Conservation (phyloP, 1,140 invertebrate genomes). For the Eurosta solidaginis region DNA sequence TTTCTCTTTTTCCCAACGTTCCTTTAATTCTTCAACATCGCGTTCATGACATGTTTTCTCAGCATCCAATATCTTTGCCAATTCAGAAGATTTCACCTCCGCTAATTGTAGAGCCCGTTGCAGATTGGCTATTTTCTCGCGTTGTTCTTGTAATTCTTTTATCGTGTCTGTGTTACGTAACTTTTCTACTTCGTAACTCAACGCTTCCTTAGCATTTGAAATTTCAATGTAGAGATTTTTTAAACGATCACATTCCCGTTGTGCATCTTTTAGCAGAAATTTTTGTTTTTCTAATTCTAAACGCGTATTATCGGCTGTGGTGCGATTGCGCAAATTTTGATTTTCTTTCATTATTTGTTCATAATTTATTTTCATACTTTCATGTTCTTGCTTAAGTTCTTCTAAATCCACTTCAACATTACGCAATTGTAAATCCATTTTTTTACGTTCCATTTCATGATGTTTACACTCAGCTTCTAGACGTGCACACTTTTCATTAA, state of each 20-base stretch:
- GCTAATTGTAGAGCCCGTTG: slow-evolving; percentile 47
- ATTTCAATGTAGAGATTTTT: slow-evolving; percentile 54
- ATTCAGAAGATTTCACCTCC: slow-evolving; percentile 48
- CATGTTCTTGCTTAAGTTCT: slow-evolving; percentile 44
- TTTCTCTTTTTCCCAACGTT: slow-evolving; percentile 45
- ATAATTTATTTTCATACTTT: slow-evolving; percentile 39
- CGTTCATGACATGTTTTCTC: slow-evolving; percentile 47
- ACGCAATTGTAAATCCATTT: slow-evolving; percentile 38
- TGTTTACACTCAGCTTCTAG: not conserved
- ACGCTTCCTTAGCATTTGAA: slow-evolving; percentile 48
- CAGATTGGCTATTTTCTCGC: slow-evolving; percentile 42
- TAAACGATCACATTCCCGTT: slow-evolving; percentile 51
- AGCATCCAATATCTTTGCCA: slow-evolving; percentile 48
- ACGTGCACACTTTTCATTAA: slow-evolving; percentile 30
- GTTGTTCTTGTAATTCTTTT: slow-evolving; percentile 48
- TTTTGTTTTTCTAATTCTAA: slow-evolving; percentile 51
- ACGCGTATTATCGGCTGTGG: slow-evolving; percentile 39
- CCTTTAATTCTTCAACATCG: slow-evolving; percentile 42
- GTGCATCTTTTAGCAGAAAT: slow-evolving; percentile 50
- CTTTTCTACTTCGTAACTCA: slow-evolving; percentile 48
- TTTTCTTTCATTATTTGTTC: slow-evolving; percentile 47
- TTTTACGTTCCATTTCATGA: slow-evolving; percentile 32
- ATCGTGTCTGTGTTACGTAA: slow-evolving; percentile 40
- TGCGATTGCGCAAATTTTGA: slow-evolving; percentile 35
- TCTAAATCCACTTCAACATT: slow-evolving; percentile 41